A percentile compares a stretch with the other conserved stretches of the same genome.
Evolutionary conservation across 2,797 vertebrate genomes (phyloP).

Genomic region (Cryptoprocta ferox): DNA sequence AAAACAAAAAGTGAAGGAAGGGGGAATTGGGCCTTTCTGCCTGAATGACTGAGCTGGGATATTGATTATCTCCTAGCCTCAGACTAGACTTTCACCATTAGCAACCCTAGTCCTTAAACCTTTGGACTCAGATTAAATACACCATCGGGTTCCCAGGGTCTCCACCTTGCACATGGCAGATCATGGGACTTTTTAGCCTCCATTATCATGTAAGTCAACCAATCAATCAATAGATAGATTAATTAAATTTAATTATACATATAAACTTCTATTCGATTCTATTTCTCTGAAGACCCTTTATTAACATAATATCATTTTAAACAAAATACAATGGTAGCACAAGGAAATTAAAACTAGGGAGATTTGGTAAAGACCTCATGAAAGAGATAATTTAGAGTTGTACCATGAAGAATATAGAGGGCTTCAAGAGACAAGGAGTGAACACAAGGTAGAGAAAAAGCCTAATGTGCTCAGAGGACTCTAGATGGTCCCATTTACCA

Average conservation of each 20-base stretch:
- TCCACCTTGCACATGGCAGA: not conserved
- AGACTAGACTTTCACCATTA: not conserved
- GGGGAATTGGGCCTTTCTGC: not conserved
- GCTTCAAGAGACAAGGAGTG: not conserved
- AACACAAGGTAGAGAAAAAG: not conserved
- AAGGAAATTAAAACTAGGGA: not conserved
- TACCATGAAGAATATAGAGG: not conserved
- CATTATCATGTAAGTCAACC: not conserved
- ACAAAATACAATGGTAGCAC: not conserved
- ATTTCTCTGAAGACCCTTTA: not conserved
- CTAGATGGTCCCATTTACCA: not conserved
- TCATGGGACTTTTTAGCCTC: not conserved
- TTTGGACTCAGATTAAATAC: not conserved
- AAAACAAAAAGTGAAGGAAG: not conserved
- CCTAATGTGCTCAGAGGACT: not conserved
- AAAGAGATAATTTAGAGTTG: not conserved
- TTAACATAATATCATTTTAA: not conserved
- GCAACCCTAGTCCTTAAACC: no score
- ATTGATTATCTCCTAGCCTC: not conserved
- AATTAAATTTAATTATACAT: not conserved
- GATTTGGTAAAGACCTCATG: not conserved
- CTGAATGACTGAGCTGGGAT: not conserved
- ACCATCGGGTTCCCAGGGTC: not conserved
- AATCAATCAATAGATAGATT: not conserved
- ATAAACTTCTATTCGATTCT: not conserved